Evolutionary conservation across 30 jellyfish, hydroid and myxozoan genomes (phyloP).

Genomic region (Hydra vulgaris): DNA sequence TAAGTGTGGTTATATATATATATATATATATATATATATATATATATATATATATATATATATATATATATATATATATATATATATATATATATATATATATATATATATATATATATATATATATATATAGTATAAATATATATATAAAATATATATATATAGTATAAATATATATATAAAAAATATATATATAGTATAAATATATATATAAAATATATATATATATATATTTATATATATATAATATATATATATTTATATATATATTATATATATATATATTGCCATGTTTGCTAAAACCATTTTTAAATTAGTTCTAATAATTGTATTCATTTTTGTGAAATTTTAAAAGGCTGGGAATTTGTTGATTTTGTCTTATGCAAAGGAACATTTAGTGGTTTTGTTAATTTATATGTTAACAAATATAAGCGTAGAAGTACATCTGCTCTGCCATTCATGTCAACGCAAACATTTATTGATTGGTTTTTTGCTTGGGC

Average conservation of each 20-base stretch:
- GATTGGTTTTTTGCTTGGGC: conserved; percentile 24
- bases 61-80: too few species aligned
- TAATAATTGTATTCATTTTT: not conserved
- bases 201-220: too few species aligned
- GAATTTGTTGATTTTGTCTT: conserved; percentile 11
- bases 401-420: conserved; percentile 3
- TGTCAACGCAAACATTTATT: conserved; percentile 6
- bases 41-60: too few species aligned
- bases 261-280: too few species aligned
- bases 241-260: too few species aligned
- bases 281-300: not conserved
- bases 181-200: not conserved
- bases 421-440: not conserved
- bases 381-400: conserved; percentile 9
- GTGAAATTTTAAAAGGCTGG: conserved; percentile 4
- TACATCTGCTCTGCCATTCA: conserved; percentile 2
- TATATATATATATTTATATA: too few species aligned
- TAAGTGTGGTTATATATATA: not conserved
- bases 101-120: too few species aligned
- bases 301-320: not conserved
- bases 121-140: too few species aligned
- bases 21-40: too few species aligned
- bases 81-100: too few species aligned
- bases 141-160: too few species aligned
- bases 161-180: too few species aligned